These are phyloP conservation scores for Drosophila nikananu DNA, from an alignment of 1,140 invertebrate species.

Conservation along the genomic window DNA sequence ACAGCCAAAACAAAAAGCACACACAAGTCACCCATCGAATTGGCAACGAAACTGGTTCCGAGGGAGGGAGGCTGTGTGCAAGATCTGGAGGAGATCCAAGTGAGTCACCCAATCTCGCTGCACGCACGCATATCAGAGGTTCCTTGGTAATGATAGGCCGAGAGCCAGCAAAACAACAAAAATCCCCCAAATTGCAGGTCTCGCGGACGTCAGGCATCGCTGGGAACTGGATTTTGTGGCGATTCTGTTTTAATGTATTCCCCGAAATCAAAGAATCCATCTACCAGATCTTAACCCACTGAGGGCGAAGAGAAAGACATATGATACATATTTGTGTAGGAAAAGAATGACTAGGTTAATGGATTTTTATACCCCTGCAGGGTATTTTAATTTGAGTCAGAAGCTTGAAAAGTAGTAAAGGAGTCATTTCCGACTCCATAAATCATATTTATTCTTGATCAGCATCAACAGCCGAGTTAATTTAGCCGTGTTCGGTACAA, in stretches of 20 bases:
- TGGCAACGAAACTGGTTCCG: slow-evolving; percentile 52
- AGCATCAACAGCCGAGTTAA: too few relatives aligned
- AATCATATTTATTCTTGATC: too few relatives aligned
- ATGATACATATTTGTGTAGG: neutral
- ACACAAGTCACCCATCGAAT: slow-evolving; percentile 23
- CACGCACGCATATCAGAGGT: slow-evolving; percentile 42
- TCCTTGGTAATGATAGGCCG: slow-evolving; percentile 51
- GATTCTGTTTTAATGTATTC: slow-evolving; percentile 29
- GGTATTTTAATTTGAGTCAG: too few relatives aligned
- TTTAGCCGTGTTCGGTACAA: too few relatives aligned
- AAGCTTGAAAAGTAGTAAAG: too few relatives aligned
- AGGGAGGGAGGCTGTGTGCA: slow-evolving; percentile 36
- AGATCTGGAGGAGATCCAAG: slow-evolving; percentile 43
- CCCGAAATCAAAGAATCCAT: slow-evolving; percentile 28
- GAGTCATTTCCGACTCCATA: too few relatives aligned
- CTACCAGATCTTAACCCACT: slow-evolving; percentile 6
- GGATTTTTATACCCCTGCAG: too few relatives aligned
- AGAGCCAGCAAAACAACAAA: slow-evolving; percentile 11
- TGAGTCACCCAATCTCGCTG: slow-evolving; percentile 25
- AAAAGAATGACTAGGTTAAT: too few relatives aligned
- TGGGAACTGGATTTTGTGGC: slow-evolving; percentile 42
- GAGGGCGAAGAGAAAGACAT: neutral
- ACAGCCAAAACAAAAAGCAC: slow-evolving; percentile 22
- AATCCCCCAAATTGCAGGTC: slow-evolving; percentile 39
- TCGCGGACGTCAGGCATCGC: slow-evolving; percentile 21